A percentile compares a stretch with the other conserved stretches of the same genome.
These are phyloP conservation scores for Orientallactaga bullata DNA, from an alignment of 2,113 vertebrate genomes.

Conservation along the genomic window DNA sequence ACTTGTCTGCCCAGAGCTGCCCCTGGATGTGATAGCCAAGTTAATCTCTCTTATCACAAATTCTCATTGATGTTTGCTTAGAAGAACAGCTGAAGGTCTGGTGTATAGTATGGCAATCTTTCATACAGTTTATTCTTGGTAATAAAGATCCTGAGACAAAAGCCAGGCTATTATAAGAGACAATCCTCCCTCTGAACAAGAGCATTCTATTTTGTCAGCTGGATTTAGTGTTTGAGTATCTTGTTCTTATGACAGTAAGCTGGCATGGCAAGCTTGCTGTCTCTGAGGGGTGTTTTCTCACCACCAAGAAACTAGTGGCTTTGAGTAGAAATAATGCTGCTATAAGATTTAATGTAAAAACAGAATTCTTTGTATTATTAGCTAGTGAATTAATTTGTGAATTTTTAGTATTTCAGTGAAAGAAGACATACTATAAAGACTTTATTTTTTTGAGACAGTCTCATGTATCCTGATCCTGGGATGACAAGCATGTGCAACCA, in stretches of 20 bases:
- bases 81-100: conserved; percentile 90
- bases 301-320: conserved; percentile 80
- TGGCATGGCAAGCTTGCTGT: conserved; percentile 78
- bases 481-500: neutral
- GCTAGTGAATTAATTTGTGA: conserved; percentile 46
- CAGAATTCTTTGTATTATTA: conserved; percentile 70
- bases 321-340: conserved; percentile 64
- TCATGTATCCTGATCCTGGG: neutral
- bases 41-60: conserved; percentile 89
- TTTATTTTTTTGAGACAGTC: neutral
- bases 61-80: conserved; percentile 90
- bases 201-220: conserved; percentile 88
- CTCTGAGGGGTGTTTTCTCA: conserved; percentile 80
- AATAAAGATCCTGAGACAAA: conserved; percentile 87
- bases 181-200: conserved; percentile 83
- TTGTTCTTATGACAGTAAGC: conserved; percentile 85
- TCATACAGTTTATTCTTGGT: conserved; percentile 92
- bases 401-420: conserved; percentile 51
- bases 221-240: conserved; percentile 87
- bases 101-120: conserved; percentile 88
- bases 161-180: conserved; percentile 91
- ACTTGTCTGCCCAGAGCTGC: conserved; percentile 67
- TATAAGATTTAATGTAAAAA: conserved; percentile 72
- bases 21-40: conserved; percentile 84
- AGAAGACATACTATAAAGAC: neutral